Evolutionary conservation across 2,888 invertebrate species (phyloP), one percentile per base, ranked within the genome.

Genomic region (Subacronicta megacephala): DNA sequence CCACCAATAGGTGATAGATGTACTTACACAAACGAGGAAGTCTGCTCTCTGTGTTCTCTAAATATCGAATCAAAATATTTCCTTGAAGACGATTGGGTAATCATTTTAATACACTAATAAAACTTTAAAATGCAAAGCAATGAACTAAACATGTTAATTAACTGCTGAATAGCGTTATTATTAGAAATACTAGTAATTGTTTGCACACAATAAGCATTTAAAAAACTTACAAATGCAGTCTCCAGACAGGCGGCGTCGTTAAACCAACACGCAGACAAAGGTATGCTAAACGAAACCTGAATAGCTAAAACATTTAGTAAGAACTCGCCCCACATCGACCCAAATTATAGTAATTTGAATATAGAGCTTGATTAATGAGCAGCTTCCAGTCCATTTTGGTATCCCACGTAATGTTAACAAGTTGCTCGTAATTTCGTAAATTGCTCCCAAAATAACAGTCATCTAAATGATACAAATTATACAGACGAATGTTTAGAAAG

Each of bases 261-360:
- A 31, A 29, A 35, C 10, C 17, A 47, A 35, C 37, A 42, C 29
- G 64, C 36, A 42, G 51, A 17, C 31, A 6, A 18, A 38, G 52
- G 49, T 38, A 75, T 62, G 72, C 56, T 71, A 71, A 74, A 67
- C 56, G 53, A 26, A 40, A 40, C 15, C 36, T 26, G 50, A 38
- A 42, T 58, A 74, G 60, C 42, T 31, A 29, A 62, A 40, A 37
- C 61, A 42, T 58, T 73, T 63, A 60, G 53, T 36, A 38, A 1
- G 12, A 31, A 35, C 38, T 54, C 47, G 44, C 17, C 37, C 49
- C 37, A 33, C 53, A 40, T 50, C 44, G 46, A 49, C 26, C 33
- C 44, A 69, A 73, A 81, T 81, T 76, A 77, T 53, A 75, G 76
- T 72, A 38, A 79, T 82, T 77, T 81, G 72, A 79, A 80, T 82